A percentile compares a stretch with the other conserved stretches of the same genome.
These are phyloP conservation scores for Neuroterus valhalla DNA, from an alignment of 1,140 invertebrate species.

Conservation along the genomic window DNA sequence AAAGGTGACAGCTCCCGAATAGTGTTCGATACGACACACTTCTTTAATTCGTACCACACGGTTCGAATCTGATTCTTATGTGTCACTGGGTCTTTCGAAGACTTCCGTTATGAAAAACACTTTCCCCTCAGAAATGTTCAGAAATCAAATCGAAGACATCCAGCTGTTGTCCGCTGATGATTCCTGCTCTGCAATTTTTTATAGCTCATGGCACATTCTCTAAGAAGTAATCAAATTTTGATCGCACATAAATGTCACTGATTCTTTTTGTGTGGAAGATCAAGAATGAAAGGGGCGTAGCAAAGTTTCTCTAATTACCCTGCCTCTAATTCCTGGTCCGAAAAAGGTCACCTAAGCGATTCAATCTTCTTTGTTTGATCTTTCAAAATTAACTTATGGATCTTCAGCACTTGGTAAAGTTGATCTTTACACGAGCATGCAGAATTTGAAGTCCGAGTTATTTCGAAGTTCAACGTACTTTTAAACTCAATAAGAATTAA, in stretches of 20 bases:
- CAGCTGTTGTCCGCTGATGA: conserved; percentile 16
- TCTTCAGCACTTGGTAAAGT: too few relatives aligned
- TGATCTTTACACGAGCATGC: too few relatives aligned
- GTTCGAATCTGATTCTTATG: not conserved
- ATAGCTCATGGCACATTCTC: conserved; percentile 23
- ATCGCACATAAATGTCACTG: not conserved
- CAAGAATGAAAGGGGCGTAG: too few relatives aligned
- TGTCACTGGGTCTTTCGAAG: not conserved
- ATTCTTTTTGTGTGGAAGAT: not conserved
- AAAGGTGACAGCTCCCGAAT: conserved; percentile 25
- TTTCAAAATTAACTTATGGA: too few relatives aligned
- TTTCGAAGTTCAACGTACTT: too few relatives aligned
- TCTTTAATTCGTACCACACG: not conserved
- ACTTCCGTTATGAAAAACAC: not conserved
- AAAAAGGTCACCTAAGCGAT: too few relatives aligned
- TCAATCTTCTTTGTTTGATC: too few relatives aligned
- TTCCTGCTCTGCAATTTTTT: conserved; percentile 21
- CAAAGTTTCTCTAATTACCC: too few relatives aligned
- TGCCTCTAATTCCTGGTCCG: too few relatives aligned
- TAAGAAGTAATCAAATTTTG: conserved; percentile 13
- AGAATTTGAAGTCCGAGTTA: too few relatives aligned
- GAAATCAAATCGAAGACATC: conserved; percentile 1
- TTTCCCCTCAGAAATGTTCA: not conserved
- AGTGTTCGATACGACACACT: not conserved
- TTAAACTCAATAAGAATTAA: too few relatives aligned